Conservation (phyloP, 1,140 invertebrate species). For the Hypsibius dujardini region DNA sequence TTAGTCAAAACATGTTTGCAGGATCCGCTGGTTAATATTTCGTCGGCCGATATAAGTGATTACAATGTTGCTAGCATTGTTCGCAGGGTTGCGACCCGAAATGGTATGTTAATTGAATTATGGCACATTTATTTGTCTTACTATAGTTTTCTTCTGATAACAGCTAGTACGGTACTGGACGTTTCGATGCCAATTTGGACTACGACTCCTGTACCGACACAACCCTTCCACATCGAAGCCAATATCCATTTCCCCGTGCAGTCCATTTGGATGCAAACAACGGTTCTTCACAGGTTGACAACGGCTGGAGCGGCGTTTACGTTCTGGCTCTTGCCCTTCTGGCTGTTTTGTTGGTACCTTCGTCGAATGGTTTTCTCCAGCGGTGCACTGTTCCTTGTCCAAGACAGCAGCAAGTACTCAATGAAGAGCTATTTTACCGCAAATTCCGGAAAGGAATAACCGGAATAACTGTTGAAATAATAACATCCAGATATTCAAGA, state of each 20-base stretch:
- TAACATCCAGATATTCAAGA: too few species aligned
- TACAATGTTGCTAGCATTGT: not conserved
- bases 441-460: not conserved
- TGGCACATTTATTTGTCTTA: not conserved
- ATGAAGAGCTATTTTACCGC: not conserved
- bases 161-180: not conserved
- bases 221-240: not conserved
- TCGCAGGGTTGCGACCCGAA: not conserved
- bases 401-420: not conserved
- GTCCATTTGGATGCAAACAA: constrained; percentile 9
- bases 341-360: not conserved
- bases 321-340: constrained; percentile 5
- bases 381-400: too few species aligned
- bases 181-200: not conserved
- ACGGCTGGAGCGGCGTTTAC: not conserved
- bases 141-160: too few species aligned
- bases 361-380: not conserved
- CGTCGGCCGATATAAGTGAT: not conserved
- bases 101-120: not conserved
- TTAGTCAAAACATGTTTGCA: too few species aligned
- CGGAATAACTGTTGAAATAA: too few species aligned
- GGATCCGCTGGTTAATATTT: too few species aligned
- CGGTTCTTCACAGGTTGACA: not conserved
- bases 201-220: not conserved
- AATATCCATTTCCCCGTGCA: not conserved